phyloP scores from a whole-genome alignment of 2,113 vertebrate species.

The Rhea americana region DNA sequence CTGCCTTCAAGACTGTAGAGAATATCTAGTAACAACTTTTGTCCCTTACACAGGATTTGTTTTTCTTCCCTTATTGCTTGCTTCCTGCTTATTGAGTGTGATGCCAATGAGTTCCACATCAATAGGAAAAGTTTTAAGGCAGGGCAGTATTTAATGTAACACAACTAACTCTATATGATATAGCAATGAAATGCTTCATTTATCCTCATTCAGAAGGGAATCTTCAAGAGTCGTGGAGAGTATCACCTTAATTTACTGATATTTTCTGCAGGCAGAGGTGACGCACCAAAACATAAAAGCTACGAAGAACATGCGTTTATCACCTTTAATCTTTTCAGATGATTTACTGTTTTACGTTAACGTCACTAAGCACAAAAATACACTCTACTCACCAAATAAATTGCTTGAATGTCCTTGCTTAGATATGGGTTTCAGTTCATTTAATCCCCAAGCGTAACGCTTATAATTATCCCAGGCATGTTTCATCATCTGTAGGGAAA shows the following conservation, averaged over 20 bases:
- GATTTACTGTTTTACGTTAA: slow-evolving; percentile 43
- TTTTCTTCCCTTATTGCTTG: background rate
- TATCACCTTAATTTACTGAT: background rate
- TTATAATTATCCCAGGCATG: slow-evolving; percentile 97
- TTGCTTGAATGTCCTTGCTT: slow-evolving; percentile 98
- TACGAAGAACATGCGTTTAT: slow-evolving; percentile 7
- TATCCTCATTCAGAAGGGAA: background rate
- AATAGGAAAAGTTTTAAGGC: background rate
- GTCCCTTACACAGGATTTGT: background rate
- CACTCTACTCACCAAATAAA: slow-evolving; percentile 92
- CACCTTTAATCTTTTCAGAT: slow-evolving; percentile 50
- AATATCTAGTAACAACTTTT: background rate
- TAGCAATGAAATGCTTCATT: background rate
- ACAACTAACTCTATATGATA: background rate
- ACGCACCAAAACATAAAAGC: background rate
- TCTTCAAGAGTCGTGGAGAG: background rate
- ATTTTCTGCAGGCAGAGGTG: background rate
- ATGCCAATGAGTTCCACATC: background rate
- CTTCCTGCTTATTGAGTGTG: background rate
- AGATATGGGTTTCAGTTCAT: slow-evolving; percentile 94
- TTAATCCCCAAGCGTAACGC: slow-evolving; percentile 94
- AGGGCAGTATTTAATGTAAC: background rate
- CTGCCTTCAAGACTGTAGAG: background rate
- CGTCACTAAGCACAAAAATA: slow-evolving; percentile 60
- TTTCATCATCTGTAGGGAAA: slow-evolving; percentile 93